Base-by-base conservation (phyloP, 2,797 vertebrate species). In the Cichlasoma orientale region DNA sequence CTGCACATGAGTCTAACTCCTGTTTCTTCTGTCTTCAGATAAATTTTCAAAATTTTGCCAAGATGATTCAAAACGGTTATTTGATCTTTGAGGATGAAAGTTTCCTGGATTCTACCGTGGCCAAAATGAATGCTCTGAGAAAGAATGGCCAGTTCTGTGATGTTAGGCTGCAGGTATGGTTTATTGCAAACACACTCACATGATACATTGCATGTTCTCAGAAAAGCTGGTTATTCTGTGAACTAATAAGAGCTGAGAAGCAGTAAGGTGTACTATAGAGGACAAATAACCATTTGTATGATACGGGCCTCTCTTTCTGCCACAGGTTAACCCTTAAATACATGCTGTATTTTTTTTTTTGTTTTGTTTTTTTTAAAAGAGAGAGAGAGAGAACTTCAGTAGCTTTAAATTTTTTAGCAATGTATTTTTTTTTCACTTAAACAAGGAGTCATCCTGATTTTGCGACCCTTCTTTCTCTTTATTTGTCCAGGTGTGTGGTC, bases 111-210 rank as follows among this genome's bases (percentile, higher is more conserved):
- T 99, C 98, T 21, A 99, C 98, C 7, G 98, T 99, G 95, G 98
- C 98, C 92, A 99, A 99, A 95, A 96, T 99, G 96, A 99, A 99
- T 2, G 98, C 98, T 88, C 95, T 99, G 88, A 97, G 98, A 82
- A 99, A 99, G 94, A 99, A 97, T 3, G 98, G 98, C 55, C 98
- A 99, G 92, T 99, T 99, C 95, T 99, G 98, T 59, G 98, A 99
- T 10, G 98, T 99, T 79, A 97, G 97, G 93, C 97, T 99, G 79
- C 98, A 99, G 98, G 98, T 99, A 96, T n/a, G 78, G 3, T 61
- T 23, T 21, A 5, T 70, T 12, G 4, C 53, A 61, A n/a, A 69
- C 38, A 21, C 31, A 33, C 13, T 54, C 5, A 69, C 14, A 41
- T 1, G 38, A 36, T 50, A 1, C 4, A n/a, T 8, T 41, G 54